A percentile compares a stretch with the other conserved stretches of the same genome.
phyloP scores from a whole-genome alignment of 2,888 invertebrate species.

The Cheilosia soror region DNA sequence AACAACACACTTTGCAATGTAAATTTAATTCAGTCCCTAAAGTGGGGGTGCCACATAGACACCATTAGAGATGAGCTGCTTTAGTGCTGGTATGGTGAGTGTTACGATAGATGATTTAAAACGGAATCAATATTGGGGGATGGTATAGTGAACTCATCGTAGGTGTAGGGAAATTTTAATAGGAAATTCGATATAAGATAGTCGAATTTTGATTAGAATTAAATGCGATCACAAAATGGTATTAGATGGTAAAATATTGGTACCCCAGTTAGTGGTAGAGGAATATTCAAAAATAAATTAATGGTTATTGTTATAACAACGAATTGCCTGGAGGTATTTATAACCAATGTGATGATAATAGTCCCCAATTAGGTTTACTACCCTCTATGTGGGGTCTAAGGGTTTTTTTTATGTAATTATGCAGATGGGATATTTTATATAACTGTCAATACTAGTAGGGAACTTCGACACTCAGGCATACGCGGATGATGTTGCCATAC shows the following conservation, averaged over 20 bases:
- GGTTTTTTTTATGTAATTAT: no score
- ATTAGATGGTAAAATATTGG: no score
- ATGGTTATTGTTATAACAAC: no score
- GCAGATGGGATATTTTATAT: no score
- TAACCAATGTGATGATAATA: no score
- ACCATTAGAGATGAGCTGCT: background rate
- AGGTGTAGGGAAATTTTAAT: constrained; percentile 18
- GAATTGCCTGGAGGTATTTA: background rate
- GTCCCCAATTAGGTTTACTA: no score
- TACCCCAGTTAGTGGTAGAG: background rate
- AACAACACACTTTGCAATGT: constrained; percentile 64
- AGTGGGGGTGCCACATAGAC: constrained; percentile 8
- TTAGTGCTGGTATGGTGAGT: background rate
- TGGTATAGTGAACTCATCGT: background rate
- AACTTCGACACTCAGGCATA: no score
- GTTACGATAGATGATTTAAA: constrained; percentile 6
- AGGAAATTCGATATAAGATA: background rate
- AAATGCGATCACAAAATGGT: background rate
- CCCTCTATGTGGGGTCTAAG: no score
- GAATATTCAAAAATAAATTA: no score
- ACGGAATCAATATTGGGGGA: constrained; percentile 2
- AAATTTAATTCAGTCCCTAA: constrained; percentile 58
- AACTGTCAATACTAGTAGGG: no score
- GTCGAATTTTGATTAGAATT: background rate
- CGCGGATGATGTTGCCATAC: no score